Evolutionary conservation across 2,797 vertebrate species (phyloP), one percentile per base, ranked within the genome.

Genomic region (Sebastiscus tertius): DNA sequence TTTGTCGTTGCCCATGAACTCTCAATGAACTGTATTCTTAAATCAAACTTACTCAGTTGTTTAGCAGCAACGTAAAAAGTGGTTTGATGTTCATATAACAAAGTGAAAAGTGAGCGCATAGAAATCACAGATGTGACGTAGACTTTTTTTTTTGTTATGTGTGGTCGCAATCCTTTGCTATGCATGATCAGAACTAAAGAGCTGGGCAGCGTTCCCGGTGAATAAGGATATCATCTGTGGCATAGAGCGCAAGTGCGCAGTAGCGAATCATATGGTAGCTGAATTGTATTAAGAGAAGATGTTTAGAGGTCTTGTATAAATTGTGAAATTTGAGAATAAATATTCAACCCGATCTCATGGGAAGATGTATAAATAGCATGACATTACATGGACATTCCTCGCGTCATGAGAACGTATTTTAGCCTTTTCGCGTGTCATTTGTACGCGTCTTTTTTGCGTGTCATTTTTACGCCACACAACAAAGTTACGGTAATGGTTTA

Each of bases 1-100:
- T 64, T 52, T 75, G 12, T 66, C 49, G 26, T 39, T 61, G 20
- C 10, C 5, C 27, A 75, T 84, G 33, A 85, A 76, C 71, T 72
- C 64, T 31, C 11, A 13, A 64, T 86, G 74, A 75, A 60, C 63
- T 67, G 10, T n/a, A 12, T 6, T 11, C 14, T 39, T 39, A n/a
- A 46, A 20, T 27, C 2, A 55, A 46, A 60, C 52, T 14, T 59
- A 14, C 33, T n/a, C 3, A 31, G 13, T 54, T n/a, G 13, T 39
- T 56, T 18, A 13, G 8, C 4, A 6, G 8, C 4, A 49, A 22
- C 0, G 0, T 13, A 18, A 67, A 72, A 22, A 52, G 58, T 22
- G n/a, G 8, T 33, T 72, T 49, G 24, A 31, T n/a, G 33, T 46
- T 36, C 10, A 27, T n/a, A 22, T 64, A 22, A 65, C 2, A 60